Evolutionary conservation across 2,113 vertebrate genomes (phyloP).

Genomic region (Podiceps cristatus): DNA sequence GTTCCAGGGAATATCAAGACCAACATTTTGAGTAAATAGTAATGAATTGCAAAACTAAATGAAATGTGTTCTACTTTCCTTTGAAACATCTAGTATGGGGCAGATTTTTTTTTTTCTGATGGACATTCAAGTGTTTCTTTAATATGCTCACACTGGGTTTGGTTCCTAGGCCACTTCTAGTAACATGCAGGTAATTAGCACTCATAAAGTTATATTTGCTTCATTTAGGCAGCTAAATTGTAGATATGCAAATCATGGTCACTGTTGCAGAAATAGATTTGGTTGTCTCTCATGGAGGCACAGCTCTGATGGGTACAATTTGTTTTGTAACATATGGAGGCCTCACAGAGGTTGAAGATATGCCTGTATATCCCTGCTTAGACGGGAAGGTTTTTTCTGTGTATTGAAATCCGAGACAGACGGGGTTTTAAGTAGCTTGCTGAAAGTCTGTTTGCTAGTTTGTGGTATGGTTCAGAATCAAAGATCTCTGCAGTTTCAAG

Average conservation of each 20-base stretch:
- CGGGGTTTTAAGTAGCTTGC: neutral
- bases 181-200: neutral
- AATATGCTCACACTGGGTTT: neutral
- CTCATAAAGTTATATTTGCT: neutral
- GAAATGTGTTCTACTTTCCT: neutral
- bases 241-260: neutral
- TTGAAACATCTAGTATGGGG: neutral
- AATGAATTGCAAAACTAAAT: neutral
- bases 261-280: neutral
- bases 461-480: neutral
- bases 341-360: neutral
- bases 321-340: accelerated
- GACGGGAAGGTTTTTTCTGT: neutral
- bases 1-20: neutral
- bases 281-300: neutral
- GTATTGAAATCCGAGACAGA: neutral
- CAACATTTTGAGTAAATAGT: neutral
- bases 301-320: neutral
- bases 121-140: neutral
- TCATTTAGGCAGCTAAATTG: neutral
- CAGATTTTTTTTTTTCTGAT: neutral
- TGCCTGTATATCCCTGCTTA: neutral
- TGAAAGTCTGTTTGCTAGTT: neutral
- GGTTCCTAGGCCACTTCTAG: neutral
- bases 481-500: neutral